A percentile compares a stretch with the other conserved stretches of the same genome.
These are phyloP conservation scores for Fundulus diaphanus DNA, from an alignment of 2,797 vertebrate species.

Conservation along the genomic window DNA sequence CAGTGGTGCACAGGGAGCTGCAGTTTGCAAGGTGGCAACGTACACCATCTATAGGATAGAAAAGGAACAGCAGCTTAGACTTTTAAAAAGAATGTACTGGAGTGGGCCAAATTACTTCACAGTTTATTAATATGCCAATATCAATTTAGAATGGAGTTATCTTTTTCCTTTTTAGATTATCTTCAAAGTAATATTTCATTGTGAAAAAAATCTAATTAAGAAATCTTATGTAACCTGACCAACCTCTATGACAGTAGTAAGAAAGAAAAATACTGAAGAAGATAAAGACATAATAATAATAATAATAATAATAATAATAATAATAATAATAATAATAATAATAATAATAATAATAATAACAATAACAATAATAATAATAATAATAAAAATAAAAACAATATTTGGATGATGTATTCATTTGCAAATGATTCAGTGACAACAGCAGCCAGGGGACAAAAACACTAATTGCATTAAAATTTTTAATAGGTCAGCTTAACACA, in stretches of 20 bases:
- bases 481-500: neutral
- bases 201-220: neutral
- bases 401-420: neutral
- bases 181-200: neutral
- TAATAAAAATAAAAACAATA: too few species aligned
- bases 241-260: neutral
- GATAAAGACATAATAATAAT: neutral
- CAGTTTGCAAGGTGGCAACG: slow-evolving; percentile 9
- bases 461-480: slow-evolving; percentile 2
- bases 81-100: neutral
- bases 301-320: too few species aligned
- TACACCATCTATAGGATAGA: slow-evolving; percentile 24
- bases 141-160: neutral
- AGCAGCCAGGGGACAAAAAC: neutral
- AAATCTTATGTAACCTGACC: neutral
- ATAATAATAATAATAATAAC: too few species aligned
- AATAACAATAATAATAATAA: too few species aligned
- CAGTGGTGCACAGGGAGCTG: slow-evolving; percentile 9
- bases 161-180: neutral
- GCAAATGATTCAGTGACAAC: neutral
- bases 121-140: neutral
- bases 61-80: neutral
- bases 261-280: neutral
- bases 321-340: too few species aligned
- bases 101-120: neutral